phyloP scores from a whole-genome alignment of 2,888 invertebrate genomes.

The Cristatella mucedo region DNA sequence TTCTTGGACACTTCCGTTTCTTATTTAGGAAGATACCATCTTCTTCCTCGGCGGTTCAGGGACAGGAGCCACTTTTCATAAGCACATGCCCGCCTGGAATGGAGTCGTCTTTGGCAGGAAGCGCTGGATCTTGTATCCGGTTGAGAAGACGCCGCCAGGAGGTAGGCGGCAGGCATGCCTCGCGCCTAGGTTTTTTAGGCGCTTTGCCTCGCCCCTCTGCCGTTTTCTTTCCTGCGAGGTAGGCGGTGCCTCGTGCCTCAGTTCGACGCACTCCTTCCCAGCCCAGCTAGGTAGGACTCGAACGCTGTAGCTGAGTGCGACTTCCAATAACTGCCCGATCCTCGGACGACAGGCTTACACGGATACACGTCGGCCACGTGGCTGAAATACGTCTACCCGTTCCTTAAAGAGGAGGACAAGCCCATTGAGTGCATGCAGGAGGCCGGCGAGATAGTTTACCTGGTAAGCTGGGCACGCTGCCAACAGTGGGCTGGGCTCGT shows the following conservation, averaged over 20 bases:
- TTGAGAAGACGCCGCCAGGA: slow-evolving; percentile 24
- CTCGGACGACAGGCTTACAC: slow-evolving; percentile 28
- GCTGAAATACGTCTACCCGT: slow-evolving; percentile 21
- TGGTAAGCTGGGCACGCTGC: slow-evolving; percentile 22
- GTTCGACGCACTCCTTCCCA: too few species aligned
- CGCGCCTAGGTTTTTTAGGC: too few species aligned
- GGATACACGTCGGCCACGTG: slow-evolving; percentile 23
- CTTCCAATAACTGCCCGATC: too few species aligned
- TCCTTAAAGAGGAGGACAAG: slow-evolving; percentile 15
- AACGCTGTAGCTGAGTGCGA: too few species aligned
- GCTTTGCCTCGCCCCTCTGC: too few species aligned
- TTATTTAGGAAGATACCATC: slow-evolving; percentile 13
- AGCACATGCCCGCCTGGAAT: slow-evolving; percentile 34
- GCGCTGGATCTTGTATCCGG: slow-evolving; percentile 29
- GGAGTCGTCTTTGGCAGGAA: slow-evolving; percentile 28
- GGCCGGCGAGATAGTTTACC: slow-evolving; percentile 26
- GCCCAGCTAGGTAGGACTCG: too few species aligned
- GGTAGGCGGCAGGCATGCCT: slow-evolving; percentile 16
- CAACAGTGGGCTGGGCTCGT: too few species aligned
- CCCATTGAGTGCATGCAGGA: slow-evolving; percentile 27
- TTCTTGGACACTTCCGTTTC: too few species aligned
- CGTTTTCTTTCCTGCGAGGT: too few species aligned
- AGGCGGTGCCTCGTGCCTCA: too few species aligned
- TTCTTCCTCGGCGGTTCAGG: slow-evolving; percentile 28
- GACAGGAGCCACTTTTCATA: slow-evolving; percentile 29